Evolutionary conservation across 1,140 invertebrate species (phyloP).

Genomic region (Drosophila busckii): DNA sequence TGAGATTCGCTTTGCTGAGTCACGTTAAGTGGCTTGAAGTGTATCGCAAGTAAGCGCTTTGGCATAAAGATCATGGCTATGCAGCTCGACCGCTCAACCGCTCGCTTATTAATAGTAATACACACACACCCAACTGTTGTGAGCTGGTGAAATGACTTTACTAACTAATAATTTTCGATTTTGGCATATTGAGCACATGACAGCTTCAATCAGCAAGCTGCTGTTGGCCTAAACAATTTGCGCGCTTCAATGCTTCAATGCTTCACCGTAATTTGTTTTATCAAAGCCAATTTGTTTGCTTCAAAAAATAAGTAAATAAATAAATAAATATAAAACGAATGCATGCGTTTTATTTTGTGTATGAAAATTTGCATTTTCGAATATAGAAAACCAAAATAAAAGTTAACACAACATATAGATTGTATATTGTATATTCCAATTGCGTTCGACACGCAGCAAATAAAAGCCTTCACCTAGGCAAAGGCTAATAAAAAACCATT

Average conservation of each 20-base stretch:
- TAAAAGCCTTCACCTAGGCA: constrained; percentile 38
- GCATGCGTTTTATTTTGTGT: neutral
- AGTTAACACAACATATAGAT: constrained; percentile 56
- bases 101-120: constrained; percentile 67
- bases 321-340: neutral
- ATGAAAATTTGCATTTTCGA: constrained; percentile 3
- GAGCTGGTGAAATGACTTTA: too few relatives aligned
- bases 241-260: constrained; percentile 20
- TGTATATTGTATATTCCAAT: constrained; percentile 63
- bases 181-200: too few relatives aligned
- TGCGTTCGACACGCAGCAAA: constrained; percentile 48
- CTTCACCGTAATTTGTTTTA: constrained; percentile 50
- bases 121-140: constrained; percentile 9
- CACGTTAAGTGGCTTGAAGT: constrained; percentile 74
- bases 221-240: constrained; percentile 29
- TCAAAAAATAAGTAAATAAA: constrained; percentile 6
- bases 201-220: too few relatives aligned
- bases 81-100: constrained; percentile 17
- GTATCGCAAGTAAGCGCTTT: constrained; percentile 71
- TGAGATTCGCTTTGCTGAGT: constrained; percentile 75
- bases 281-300: constrained; percentile 51
- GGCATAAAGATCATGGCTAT: constrained; percentile 35
- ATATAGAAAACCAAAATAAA: constrained; percentile 22
- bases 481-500: constrained; percentile 63
- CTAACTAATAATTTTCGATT: too few relatives aligned